Evolutionary conservation across 2,113 vertebrate species (phyloP).

Genomic region (Setophaga petechia): DNA sequence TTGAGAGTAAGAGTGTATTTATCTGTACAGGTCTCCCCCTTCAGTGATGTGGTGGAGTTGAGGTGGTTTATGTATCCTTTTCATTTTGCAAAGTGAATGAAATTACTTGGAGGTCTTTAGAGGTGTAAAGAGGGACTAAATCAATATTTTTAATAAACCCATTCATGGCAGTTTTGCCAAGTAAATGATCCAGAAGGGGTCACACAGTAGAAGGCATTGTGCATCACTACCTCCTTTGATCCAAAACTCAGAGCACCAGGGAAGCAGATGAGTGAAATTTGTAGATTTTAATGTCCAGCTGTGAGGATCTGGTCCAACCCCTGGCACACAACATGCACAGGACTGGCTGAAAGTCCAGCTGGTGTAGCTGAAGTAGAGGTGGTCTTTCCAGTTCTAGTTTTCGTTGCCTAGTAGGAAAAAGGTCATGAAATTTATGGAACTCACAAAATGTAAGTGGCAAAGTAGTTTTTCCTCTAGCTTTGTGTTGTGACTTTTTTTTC

Average conservation of each 20-base stretch:
- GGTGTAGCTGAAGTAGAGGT: not conserved
- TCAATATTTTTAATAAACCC: not conserved
- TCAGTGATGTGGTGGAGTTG: not conserved
- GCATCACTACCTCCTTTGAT: not conserved
- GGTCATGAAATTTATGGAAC: not conserved
- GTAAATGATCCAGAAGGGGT: not conserved
- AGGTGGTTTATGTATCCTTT: not conserved
- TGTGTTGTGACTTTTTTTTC: not conserved
- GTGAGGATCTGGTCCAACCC: not conserved
- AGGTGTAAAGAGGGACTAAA: not conserved
- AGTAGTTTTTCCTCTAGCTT: not conserved
- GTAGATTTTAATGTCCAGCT: not conserved
- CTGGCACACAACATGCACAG: not conserved
- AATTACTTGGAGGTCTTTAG: not conserved
- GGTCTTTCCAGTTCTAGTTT: not conserved
- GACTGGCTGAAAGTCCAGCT: not conserved
- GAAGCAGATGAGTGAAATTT: not conserved
- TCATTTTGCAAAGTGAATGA: not conserved
- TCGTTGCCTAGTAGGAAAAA: not conserved
- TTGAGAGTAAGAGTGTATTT: not conserved
- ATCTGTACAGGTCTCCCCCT: fast-evolving
- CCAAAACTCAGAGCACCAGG: not conserved
- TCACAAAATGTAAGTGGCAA: not conserved
- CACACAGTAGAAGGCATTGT: not conserved
- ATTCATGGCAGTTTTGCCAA: not conserved